These are phyloP conservation scores for Glareola pratincola DNA, from an alignment of 2,113 vertebrate genomes.

Conservation along the genomic window DNA sequence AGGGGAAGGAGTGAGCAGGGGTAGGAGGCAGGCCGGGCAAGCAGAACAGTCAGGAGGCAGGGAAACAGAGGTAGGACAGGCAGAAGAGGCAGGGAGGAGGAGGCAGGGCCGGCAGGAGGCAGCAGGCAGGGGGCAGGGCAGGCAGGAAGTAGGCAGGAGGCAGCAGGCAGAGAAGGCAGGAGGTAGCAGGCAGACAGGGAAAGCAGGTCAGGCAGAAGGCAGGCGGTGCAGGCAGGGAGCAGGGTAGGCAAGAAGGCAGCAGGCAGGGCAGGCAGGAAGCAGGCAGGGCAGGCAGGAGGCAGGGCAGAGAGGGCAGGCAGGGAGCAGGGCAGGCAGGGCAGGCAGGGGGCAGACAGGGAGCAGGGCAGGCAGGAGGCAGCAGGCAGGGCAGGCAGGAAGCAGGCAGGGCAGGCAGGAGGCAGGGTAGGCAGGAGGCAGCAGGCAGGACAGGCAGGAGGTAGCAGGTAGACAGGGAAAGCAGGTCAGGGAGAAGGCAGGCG, in stretches of 20 bases:
- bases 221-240: background rate
- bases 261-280: background rate
- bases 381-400: background rate
- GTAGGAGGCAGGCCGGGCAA: background rate
- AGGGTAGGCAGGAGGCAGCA: background rate
- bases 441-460: background rate
- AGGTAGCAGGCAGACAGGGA: background rate
- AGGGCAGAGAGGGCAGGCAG: too few relatives aligned
- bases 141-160: background rate
- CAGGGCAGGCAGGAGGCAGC: background rate
- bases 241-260: background rate
- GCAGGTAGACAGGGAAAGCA: background rate
- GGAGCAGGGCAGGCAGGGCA: background rate
- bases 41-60: background rate
- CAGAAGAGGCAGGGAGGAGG: background rate
- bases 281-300: background rate
- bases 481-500: background rate
- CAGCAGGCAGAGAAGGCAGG: background rate
- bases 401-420: too few relatives aligned
- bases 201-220: too few relatives aligned
- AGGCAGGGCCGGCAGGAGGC: background rate
- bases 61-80: background rate
- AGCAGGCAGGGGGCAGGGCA: background rate
- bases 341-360: too few relatives aligned
- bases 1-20: background rate